Evolutionary conservation across 2,888 invertebrate species (phyloP), one percentile per base, ranked within the genome.

Genomic region (Drosophila antonietae): DNA sequence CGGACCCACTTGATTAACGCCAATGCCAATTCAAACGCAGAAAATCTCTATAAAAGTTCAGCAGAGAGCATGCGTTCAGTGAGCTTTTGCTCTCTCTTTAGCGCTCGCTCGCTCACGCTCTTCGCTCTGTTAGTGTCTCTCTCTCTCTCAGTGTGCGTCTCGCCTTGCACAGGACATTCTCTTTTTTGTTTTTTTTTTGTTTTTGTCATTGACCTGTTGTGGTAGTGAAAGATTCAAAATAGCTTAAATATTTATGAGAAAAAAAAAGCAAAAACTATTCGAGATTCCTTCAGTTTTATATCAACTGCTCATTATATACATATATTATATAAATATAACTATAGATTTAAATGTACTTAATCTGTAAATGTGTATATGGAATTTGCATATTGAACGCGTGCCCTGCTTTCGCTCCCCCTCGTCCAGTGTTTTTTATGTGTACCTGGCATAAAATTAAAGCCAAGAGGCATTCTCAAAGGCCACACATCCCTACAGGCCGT

Each of bases 141-240:
- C 41, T 28, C 66, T 18, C 46, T 46, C 44, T 20, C 39, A n/a
- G 37, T 37, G 46, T 31, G 46, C 51, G 20, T 49, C 57, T 37
- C 14, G 10, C n/a, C 35, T 66, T 51, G 47, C 44, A 55, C 79
- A 85, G 85, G 86, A 82, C 57, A 52, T 53, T 58, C 39, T 46
- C 62, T 61, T 28, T 28, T 23, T 3, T 23, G 2, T 69, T 55
- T 88, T 89, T 89, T 86, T 86, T 56, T 89, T 89, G 85, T 86
- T 86, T 89, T 86, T 86, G 88, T 89, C 89, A 82, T 84, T 86
- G 89, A 86, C 85, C 85, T 86, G 85, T 86, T 86, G 85, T 86
- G 81, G 68, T 68, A 82, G 52, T 65, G 49, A 39, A 67, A 60
- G 60, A 63, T 39, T 37, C 33, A 10, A 71, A 63, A 58, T 58